phyloP scores from a whole-genome alignment of 92 coral and sea anemone species.

The Ricordea florida region DNA sequence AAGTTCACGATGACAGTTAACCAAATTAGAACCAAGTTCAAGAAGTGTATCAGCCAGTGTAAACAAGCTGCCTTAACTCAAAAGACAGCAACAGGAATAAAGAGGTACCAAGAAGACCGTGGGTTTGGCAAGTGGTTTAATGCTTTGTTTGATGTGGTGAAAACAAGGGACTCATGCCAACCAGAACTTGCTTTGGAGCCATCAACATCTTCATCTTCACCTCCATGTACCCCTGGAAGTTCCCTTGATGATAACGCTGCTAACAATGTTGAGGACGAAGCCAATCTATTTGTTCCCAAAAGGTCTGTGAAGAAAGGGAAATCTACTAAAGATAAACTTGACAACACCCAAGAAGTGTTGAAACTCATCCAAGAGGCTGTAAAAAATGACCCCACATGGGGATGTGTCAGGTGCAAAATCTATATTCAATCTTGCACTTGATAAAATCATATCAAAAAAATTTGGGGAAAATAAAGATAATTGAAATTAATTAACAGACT shows the following conservation, averaged over 20 bases:
- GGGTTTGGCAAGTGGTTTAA: conserved; percentile 63
- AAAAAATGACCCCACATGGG: no score
- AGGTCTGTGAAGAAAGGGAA: conserved; percentile 8
- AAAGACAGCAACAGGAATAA: conserved; percentile 50
- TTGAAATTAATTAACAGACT: no score
- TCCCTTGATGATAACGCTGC: background rate
- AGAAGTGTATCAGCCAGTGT: conserved; percentile 45
- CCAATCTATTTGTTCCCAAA: conserved; percentile 13
- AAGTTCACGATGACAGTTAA: conserved; percentile 23
- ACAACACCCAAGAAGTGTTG: no score
- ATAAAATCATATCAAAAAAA: no score
- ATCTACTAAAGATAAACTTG: no score
- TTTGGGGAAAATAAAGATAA: no score
- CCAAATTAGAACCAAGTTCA: conserved; percentile 43
- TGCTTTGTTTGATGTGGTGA: conserved; percentile 26
- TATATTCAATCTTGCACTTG: no score
- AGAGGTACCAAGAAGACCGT: conserved; percentile 44
- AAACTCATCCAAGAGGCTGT: no score
- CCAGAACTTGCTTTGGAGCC: conserved; percentile 41
- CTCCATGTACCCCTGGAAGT: conserved; percentile 5
- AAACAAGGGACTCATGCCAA: conserved; percentile 31
- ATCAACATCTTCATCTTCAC: conserved; percentile 4
- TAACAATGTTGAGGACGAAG: conserved; percentile 10
- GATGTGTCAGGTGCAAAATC: no score
- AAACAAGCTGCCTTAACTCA: conserved; percentile 48